phyloP scores from a whole-genome alignment of 2,113 vertebrate genomes.

The Marcusenius ussheri region DNA sequence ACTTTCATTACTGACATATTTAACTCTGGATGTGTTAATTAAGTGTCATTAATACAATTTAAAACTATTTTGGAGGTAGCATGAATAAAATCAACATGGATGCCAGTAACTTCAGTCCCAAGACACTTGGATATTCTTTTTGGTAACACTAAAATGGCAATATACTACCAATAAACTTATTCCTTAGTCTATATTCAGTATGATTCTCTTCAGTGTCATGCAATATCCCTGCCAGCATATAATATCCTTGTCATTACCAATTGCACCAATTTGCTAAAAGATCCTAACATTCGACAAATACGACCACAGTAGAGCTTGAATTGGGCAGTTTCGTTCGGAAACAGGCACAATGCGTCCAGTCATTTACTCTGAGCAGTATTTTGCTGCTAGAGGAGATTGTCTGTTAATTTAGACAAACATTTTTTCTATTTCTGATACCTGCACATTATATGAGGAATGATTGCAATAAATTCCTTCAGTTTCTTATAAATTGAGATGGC shows the following conservation, averaged over 20 bases:
- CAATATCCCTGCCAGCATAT: background rate
- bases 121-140: background rate
- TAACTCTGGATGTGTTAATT: background rate
- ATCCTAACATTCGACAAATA: background rate
- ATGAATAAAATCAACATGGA: background rate
- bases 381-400: background rate
- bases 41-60: background rate
- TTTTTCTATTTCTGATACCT: background rate
- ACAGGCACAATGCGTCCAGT: background rate
- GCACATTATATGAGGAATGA: background rate
- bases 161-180: background rate
- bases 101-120: background rate
- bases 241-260: background rate
- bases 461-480: background rate
- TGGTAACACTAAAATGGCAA: background rate
- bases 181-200: background rate
- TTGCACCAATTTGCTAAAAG: background rate
- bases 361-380: background rate
- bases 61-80: background rate
- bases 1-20: background rate
- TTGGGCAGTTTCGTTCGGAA: background rate
- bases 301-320: background rate
- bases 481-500: background rate
- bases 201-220: background rate
- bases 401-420: background rate